Conservation (phyloP, 2,888 invertebrate genomes). For the Pimpla rufipes region DNA sequence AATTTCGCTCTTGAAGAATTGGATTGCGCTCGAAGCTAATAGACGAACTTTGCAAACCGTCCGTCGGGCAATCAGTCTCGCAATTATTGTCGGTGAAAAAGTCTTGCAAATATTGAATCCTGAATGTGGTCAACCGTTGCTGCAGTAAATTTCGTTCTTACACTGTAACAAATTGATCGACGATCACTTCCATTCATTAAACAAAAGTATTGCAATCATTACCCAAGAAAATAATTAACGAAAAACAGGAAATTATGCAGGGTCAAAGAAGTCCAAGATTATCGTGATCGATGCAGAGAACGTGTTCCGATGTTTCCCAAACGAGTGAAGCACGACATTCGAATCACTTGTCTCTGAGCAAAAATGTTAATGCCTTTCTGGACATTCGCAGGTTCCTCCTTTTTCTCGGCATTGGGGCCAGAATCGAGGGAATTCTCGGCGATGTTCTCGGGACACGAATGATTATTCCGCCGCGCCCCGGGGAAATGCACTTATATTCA, state of each 20-base stretch:
- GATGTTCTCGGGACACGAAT: not conserved
- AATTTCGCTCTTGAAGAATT: slow-evolving; percentile 13
- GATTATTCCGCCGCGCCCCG: slow-evolving; percentile 6
- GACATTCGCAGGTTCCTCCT: not conserved
- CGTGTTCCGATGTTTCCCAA: too few species aligned
- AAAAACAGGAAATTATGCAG: too few species aligned
- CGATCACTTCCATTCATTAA: too few species aligned
- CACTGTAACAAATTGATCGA: too few species aligned
- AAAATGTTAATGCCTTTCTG: not conserved
- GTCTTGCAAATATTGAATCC: too few species aligned
- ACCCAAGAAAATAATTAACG: too few species aligned
- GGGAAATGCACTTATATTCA: slow-evolving; percentile 19
- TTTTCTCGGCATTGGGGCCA: not conserved
- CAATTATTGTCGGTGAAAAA: not conserved
- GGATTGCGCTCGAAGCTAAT: not conserved
- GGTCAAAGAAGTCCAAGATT: too few species aligned
- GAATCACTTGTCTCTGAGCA: too few species aligned
- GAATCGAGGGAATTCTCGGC: slow-evolving; percentile 1
- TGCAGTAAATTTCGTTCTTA: too few species aligned
- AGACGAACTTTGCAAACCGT: not conserved
- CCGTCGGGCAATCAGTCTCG: not conserved
- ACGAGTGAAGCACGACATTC: too few species aligned
- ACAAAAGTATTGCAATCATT: too few species aligned
- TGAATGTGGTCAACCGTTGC: not conserved
- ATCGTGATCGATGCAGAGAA: too few species aligned